phyloP scores from a whole-genome alignment of 1,140 invertebrate genomes.

The Eulimnadia texana region DNA sequence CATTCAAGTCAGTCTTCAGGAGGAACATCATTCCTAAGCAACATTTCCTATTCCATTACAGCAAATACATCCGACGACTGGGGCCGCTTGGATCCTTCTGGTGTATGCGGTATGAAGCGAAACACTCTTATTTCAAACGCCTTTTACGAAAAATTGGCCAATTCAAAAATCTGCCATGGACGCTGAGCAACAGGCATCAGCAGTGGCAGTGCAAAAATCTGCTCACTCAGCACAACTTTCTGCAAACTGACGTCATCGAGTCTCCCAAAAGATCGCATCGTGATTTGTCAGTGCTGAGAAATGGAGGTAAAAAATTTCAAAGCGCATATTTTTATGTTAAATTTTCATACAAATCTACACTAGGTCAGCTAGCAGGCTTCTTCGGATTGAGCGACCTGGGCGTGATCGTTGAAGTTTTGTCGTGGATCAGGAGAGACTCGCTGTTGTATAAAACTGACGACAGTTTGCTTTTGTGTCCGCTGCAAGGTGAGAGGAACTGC shows the following conservation, averaged over 20 bases:
- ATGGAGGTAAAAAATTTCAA: neutral
- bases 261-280: too few relatives aligned
- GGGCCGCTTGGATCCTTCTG: slow-evolving; percentile 8
- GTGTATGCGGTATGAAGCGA: slow-evolving; percentile 16
- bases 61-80: slow-evolving; percentile 3
- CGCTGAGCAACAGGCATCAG: slow-evolving; percentile 5
- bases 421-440: neutral
- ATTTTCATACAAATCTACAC: neutral
- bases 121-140: slow-evolving; percentile 14
- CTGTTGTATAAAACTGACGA: neutral
- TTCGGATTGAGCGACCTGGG: neutral
- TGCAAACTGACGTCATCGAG: too few relatives aligned
- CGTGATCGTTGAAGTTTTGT: neutral
- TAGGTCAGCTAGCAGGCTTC: neutral
- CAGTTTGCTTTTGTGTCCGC: neutral
- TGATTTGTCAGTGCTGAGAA: too few relatives aligned
- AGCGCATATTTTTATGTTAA: neutral
- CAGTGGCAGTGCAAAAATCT: slow-evolving; percentile 2
- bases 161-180: slow-evolving; percentile 4
- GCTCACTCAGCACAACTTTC: too few relatives aligned
- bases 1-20: slow-evolving; percentile 8
- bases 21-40: slow-evolving; percentile 9
- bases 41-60: slow-evolving; percentile 12
- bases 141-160: slow-evolving; percentile 5
- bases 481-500: neutral